Evolutionary conservation across 2,888 invertebrate species (phyloP), one percentile per base, ranked within the genome.

Genomic region (Zygogramma bicolorata): DNA sequence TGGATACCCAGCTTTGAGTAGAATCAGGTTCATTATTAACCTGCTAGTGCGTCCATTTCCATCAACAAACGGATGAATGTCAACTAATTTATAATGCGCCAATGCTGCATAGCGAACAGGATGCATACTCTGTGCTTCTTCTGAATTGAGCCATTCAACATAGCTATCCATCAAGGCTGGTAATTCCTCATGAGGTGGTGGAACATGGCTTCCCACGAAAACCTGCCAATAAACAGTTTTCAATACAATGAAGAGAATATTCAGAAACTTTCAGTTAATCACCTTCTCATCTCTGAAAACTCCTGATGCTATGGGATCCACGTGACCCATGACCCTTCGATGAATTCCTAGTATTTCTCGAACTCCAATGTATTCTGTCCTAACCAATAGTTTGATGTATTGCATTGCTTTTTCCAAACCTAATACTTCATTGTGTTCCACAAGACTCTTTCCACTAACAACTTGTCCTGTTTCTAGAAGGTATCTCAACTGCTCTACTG

Each of bases 1-100:
- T 0, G 98, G 98, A 88, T 95, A 99, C 0, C 98, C 98, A 0
- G 96, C 95, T 86, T 94, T 95, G 95, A 99, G 95, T 34, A 99
- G 90, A 75, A 99, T 92, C 80, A 97, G 91, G 88, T 99, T 99
- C 98, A 99, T 98, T 1, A 99, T 90, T 25, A 99, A 89, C 29
- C 99, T 91, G 13, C 97, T 97, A 0, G 98, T 98, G 83, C 99
- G 91, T 0, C 98, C 99, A 84, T 99, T 99, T 60, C 99, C 98
- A 87, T 99, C 98, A 2, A 94, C 91, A 88, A 99, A 99, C 0
- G 99, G 99, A 88, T 99, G 99, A 79, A 99, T 97, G 84, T 95
- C 95, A 0, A 99, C 99, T 57, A 99, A 87, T 88, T 97, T 97
- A 88, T 98, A 99, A 88, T 99, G 99, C 0, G 97, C 98, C 66